Percentiles rank a stretch among this genome's conserved stretches.
Conservation (phyloP, 2,113 vertebrate genomes). For the Pholis gunnellus region DNA sequence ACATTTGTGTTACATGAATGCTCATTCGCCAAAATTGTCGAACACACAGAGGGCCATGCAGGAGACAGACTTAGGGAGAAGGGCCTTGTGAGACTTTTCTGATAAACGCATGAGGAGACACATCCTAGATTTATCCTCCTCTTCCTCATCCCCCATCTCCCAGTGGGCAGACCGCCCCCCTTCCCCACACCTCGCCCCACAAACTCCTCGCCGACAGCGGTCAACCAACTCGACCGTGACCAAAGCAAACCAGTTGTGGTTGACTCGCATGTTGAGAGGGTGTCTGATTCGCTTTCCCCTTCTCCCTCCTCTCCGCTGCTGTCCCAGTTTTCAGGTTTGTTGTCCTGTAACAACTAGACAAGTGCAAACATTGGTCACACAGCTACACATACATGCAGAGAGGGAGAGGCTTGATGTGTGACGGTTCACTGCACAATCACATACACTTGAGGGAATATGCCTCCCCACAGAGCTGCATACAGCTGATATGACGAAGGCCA, state of each 20-base stretch:
- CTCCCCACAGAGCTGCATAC: constrained; percentile 54
- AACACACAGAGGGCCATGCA: constrained; percentile 30
- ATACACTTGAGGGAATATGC: constrained; percentile 61
- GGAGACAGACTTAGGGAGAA: constrained; percentile 39
- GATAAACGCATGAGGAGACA: constrained; percentile 75
- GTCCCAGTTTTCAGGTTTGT: constrained; percentile 82
- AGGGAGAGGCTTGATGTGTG: constrained; percentile 63
- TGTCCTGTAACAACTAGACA: constrained; percentile 80
- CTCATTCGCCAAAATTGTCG: constrained; percentile 20
- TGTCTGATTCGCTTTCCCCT: constrained; percentile 62
- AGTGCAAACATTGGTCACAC: constrained; percentile 79
- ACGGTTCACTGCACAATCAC: constrained; percentile 74
- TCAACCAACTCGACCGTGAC: constrained; percentile 78
- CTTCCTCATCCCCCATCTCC: constrained; percentile 40
- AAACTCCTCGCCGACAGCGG: constrained; percentile 67
- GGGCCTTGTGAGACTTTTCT: constrained; percentile 60
- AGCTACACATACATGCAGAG: constrained; percentile 49
- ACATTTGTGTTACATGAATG: constrained; percentile 7
- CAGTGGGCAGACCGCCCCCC: constrained; percentile 40
- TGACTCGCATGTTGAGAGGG: constrained; percentile 77
- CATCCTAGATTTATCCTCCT: constrained; percentile 67
- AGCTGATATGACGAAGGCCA: constrained; percentile 66
- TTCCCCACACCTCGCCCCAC: constrained; percentile 3
- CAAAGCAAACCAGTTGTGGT: constrained; percentile 83
- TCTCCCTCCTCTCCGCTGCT: constrained; percentile 42